phyloP scores from a whole-genome alignment of 2,797 vertebrate species.

The Glyptemys insculpta region DNA sequence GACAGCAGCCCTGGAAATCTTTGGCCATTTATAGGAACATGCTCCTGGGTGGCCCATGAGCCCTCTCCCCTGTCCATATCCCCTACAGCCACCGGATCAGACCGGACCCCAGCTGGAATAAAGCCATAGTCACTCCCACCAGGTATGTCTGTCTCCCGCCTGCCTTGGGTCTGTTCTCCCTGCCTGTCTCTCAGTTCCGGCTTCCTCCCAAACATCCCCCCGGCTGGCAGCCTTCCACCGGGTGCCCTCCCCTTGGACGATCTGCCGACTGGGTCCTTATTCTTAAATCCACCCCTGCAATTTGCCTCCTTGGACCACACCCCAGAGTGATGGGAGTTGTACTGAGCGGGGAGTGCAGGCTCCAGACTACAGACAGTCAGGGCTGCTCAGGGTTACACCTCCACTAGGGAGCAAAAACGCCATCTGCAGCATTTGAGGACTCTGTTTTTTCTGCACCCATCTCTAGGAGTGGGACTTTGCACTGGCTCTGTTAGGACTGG shows the following conservation, averaged over 20 bases:
- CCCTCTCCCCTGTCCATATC: not conserved
- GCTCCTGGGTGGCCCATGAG: not conserved
- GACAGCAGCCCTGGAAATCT: not conserved
- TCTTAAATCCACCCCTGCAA: not conserved
- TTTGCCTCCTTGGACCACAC: not conserved
- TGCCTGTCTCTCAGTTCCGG: not conserved
- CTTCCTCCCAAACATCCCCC: not conserved
- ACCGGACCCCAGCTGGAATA: not conserved
- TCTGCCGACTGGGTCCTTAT: not conserved
- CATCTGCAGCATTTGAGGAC: not conserved
- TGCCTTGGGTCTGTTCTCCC: not conserved
- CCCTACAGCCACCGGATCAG: not conserved
- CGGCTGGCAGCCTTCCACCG: rapidly evolving
- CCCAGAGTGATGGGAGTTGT: not conserved
- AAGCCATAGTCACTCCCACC: not conserved
- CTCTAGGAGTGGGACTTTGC: not conserved
- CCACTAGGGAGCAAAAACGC: not conserved
- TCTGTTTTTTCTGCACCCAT: not conserved
- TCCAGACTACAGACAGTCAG: not conserved
- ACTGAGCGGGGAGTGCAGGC: not conserved
- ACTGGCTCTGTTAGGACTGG: not conserved
- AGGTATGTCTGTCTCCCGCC: not conserved
- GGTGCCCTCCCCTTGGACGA: too few species aligned
- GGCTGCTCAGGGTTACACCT: not conserved
- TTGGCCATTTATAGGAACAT: not conserved